Percentiles rank a stretch among this genome's conserved stretches.
phyloP scores from a whole-genome alignment of 2,797 vertebrate genomes.

The Denticeps clupeoides region DNA sequence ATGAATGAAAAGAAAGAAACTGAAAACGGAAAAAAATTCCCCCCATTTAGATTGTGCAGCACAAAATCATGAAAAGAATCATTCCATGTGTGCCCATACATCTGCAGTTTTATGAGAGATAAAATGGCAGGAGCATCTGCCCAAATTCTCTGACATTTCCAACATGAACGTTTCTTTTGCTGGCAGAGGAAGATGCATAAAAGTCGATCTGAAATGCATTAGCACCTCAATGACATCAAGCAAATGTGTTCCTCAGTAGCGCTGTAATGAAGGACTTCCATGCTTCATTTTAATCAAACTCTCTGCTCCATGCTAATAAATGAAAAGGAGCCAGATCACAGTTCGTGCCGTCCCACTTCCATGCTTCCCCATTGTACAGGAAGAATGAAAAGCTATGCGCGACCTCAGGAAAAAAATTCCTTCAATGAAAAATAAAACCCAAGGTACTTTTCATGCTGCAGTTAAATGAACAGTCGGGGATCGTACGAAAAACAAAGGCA shows the following conservation, averaged over 20 bases:
- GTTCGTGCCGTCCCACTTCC: slow-evolving; percentile 15
- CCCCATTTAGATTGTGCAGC: not conserved
- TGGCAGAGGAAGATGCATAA: slow-evolving; percentile 2
- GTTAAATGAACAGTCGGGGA: too few relatives aligned
- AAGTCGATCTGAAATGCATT: slow-evolving; percentile 25
- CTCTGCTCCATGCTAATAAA: slow-evolving; percentile 19
- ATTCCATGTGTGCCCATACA: not conserved
- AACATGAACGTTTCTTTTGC: not conserved
- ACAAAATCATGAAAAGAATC: not conserved
- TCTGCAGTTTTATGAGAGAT: not conserved
- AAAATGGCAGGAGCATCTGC: not conserved
- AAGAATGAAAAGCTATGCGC: too few relatives aligned
- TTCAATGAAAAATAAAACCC: too few relatives aligned
- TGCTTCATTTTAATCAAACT: slow-evolving; percentile 26
- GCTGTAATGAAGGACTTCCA: slow-evolving; percentile 23
- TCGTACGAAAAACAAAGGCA: too few relatives aligned
- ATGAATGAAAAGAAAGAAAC: not conserved
- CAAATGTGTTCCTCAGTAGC: slow-evolving; percentile 19
- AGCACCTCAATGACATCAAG: slow-evolving; percentile 26
- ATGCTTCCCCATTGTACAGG: too few relatives aligned
- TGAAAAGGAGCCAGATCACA: slow-evolving; percentile 28
- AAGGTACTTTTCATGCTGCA: too few relatives aligned
- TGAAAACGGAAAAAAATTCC: too few relatives aligned
- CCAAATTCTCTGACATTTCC: not conserved
- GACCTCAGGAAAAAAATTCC: too few relatives aligned